A percentile compares a stretch with the other conserved stretches of the same genome.
Evolutionary conservation across 2,797 vertebrate species (phyloP).

Genomic region (Siniperca obscura): DNA sequence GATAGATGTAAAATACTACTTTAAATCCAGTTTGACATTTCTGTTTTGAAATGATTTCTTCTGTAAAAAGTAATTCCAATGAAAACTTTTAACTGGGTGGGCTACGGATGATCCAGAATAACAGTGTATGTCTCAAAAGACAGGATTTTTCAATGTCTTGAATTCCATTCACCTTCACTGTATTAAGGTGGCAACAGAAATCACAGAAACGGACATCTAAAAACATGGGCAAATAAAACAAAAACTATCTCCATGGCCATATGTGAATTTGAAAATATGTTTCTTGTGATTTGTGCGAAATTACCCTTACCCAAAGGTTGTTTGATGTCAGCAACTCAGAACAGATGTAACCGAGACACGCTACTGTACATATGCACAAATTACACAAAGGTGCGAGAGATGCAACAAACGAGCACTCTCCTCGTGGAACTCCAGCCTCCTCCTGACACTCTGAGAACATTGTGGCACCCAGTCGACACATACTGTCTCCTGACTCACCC

Average conservation of each 20-base stretch:
- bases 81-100: constrained; percentile 3
- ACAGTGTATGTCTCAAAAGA: background rate
- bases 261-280: background rate
- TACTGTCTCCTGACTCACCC: constrained; percentile 71
- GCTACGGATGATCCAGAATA: background rate
- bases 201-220: background rate
- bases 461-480: constrained; percentile 75
- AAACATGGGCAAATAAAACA: background rate
- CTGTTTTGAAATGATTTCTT: constrained; percentile 1
- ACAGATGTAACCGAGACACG: constrained; percentile 29
- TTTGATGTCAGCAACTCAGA: constrained; percentile 8
- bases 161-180: background rate
- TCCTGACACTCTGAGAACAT: constrained; percentile 62
- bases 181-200: background rate
- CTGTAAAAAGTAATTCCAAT: background rate
- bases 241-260: background rate
- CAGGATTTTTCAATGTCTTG: background rate
- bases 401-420: constrained; percentile 40
- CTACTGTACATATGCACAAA: constrained; percentile 51
- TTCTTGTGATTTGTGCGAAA: background rate
- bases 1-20: constrained; percentile 5
- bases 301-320: background rate
- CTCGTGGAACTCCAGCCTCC: constrained; percentile 48
- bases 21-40: background rate
- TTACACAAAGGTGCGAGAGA: constrained; percentile 58